phyloP scores from a whole-genome alignment of 2,113 vertebrate species.

The Nothocercus nigrocapillus region DNA sequence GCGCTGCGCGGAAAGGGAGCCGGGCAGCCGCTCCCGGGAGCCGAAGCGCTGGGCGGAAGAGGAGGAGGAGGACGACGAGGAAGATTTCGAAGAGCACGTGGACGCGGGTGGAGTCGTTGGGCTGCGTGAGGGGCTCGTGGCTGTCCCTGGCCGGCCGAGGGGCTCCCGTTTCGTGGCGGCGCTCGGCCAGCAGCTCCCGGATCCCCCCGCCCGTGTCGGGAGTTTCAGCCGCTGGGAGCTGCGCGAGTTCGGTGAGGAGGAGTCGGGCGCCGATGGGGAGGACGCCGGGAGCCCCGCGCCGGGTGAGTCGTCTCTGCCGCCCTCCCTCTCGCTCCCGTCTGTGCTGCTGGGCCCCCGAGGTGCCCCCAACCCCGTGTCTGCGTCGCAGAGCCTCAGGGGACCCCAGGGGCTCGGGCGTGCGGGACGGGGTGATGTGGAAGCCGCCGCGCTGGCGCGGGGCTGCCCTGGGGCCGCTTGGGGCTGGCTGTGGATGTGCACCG shows the following conservation, averaged over 20 bases:
- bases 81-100: slow-evolving; percentile 73
- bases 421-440: too few species aligned
- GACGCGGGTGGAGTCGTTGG: slow-evolving; percentile 82
- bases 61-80: not conserved
- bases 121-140: not conserved
- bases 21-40: not conserved
- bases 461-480: too few species aligned
- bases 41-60: slow-evolving; percentile 24
- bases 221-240: slow-evolving; percentile 19
- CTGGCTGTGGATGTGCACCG: too few species aligned
- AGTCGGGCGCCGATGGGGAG: slow-evolving; percentile 2
- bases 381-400: too few species aligned
- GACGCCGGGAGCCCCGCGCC: not conserved
- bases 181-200: slow-evolving; percentile 31
- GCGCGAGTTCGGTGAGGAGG: not conserved
- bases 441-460: too few species aligned
- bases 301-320: slow-evolving; percentile 44
- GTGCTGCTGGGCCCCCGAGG: too few species aligned
- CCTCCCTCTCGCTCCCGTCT: not conserved
- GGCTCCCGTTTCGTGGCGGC: not conserved
- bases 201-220: not conserved
- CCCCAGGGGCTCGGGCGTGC: too few species aligned
- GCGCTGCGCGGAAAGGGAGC: slow-evolving; percentile 8
- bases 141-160: not conserved
- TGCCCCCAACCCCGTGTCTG: too few species aligned